Percentiles rank a stretch among this genome's conserved stretches.
Evolutionary conservation across 2,113 vertebrate genomes (phyloP).

Genomic region (Strix uralensis): DNA sequence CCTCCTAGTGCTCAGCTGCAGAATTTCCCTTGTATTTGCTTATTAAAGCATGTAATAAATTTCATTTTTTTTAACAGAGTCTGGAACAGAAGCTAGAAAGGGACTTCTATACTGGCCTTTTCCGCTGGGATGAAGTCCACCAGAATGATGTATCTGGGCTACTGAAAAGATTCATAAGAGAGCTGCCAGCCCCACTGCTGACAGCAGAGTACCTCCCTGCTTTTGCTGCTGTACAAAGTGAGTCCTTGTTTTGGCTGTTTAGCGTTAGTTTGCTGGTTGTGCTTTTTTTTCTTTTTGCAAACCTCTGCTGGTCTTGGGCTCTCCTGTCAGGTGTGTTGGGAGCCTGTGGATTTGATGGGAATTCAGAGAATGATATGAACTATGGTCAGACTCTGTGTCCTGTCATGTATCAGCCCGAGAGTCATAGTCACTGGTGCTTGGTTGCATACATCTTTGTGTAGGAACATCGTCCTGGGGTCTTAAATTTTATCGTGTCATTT

Average conservation of each 20-base stretch:
- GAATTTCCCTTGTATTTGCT: background rate
- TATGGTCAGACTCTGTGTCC: no score
- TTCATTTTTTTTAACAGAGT: slow-evolving; percentile 56
- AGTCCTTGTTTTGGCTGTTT: slow-evolving; percentile 25
- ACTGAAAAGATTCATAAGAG: slow-evolving; percentile 90
- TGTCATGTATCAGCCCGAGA: background rate
- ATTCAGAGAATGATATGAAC: accelerated
- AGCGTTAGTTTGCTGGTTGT: background rate
- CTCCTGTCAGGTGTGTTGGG: background rate
- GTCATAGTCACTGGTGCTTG: background rate
- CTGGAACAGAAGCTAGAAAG: slow-evolving; percentile 85
- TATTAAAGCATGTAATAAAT: background rate
- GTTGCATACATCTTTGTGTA: accelerated
- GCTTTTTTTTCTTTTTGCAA: background rate
- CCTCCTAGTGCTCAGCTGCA: background rate
- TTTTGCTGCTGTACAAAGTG: slow-evolving; percentile 87
- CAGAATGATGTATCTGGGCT: slow-evolving; percentile 86
- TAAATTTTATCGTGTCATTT: background rate
- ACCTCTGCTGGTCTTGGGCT: background rate
- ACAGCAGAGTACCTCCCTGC: slow-evolving; percentile 89
- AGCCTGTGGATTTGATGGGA: accelerated
- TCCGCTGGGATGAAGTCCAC: slow-evolving; percentile 87
- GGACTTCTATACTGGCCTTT: slow-evolving; percentile 80
- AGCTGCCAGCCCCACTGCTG: slow-evolving; percentile 85
- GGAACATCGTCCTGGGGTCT: background rate